These are phyloP conservation scores for Perdita meconis DNA, from an alignment of 2,888 invertebrate genomes.

Conservation along the genomic window DNA sequence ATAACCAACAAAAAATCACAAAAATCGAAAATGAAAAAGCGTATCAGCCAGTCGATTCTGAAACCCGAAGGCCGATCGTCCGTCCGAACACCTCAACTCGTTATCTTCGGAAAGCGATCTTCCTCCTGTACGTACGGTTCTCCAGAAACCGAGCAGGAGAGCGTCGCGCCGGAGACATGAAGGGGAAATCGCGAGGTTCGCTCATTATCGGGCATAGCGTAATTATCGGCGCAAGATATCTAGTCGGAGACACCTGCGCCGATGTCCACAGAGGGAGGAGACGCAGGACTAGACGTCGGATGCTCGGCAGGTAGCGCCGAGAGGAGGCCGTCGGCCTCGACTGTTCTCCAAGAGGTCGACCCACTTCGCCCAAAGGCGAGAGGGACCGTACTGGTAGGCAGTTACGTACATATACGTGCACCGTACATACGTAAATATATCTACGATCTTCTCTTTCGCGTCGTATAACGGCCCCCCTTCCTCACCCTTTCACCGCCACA, in stretches of 20 bases:
- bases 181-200: neutral
- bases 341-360: slow-evolving; percentile 77
- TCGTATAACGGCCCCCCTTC: slow-evolving; percentile 61
- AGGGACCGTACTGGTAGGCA: slow-evolving; percentile 75
- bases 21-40: no score
- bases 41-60: no score
- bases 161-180: no score
- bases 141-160: no score
- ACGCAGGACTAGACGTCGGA: slow-evolving; percentile 61
- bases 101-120: no score
- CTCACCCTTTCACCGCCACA: slow-evolving; percentile 34
- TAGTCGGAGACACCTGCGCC: neutral
- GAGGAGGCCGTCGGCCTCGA: slow-evolving; percentile 76
- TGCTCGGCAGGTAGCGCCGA: slow-evolving; percentile 54
- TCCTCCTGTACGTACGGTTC: no score
- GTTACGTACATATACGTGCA: slow-evolving; percentile 66
- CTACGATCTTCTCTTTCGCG: slow-evolving; percentile 64
- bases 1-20: no score
- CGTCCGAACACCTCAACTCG: no score
- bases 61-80: no score
- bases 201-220: neutral
- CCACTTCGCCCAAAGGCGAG: slow-evolving; percentile 79
- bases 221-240: no score
- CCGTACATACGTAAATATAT: slow-evolving; percentile 60
- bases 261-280: slow-evolving; percentile 63